phyloP scores from a whole-genome alignment of 1,140 invertebrate genomes.

The Lysiphlebus fabarum region DNA sequence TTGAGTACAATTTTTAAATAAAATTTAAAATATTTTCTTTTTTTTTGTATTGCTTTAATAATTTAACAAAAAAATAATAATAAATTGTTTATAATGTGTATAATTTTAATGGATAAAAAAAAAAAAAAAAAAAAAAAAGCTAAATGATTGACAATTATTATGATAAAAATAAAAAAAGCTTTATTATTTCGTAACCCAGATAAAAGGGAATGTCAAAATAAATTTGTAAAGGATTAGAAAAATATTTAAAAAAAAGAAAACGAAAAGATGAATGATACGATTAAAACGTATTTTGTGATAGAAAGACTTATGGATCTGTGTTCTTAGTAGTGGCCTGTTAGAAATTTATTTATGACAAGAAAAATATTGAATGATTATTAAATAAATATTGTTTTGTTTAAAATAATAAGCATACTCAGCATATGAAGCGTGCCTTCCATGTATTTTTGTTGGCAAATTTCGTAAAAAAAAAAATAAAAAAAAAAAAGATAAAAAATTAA shows the following conservation, averaged over 20 bases:
- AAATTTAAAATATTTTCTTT: no score
- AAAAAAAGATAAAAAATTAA: slow-evolving; percentile 33
- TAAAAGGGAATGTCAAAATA: background rate
- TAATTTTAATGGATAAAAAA: no score
- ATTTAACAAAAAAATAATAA: no score
- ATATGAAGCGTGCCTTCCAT: slow-evolving; percentile 56
- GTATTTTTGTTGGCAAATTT: slow-evolving; percentile 55
- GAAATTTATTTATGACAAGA: slow-evolving; percentile 48
- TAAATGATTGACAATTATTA: no score
- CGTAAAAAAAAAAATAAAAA: slow-evolving; percentile 41
- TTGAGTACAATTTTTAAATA: slow-evolving; percentile 24
- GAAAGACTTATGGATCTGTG: slow-evolving; percentile 46
- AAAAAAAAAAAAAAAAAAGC: no score
- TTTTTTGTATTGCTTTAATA: no score
- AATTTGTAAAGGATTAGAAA: background rate
- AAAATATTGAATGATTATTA: slow-evolving; percentile 11
- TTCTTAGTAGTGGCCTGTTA: slow-evolving; percentile 56
- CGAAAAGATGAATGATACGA: slow-evolving; percentile 15
- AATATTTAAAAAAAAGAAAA: background rate
- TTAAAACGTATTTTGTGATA: slow-evolving; percentile 44
- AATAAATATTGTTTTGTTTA: slow-evolving; percentile 23
- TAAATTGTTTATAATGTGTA: no score
- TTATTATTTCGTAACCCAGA: slow-evolving; percentile 8
- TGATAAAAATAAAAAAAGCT: background rate
- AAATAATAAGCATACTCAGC: slow-evolving; percentile 41